Percentiles rank a stretch among this genome's conserved stretches.
Conservation (phyloP, 2,113 vertebrate species). For the Chaenocephalus aceratus region DNA sequence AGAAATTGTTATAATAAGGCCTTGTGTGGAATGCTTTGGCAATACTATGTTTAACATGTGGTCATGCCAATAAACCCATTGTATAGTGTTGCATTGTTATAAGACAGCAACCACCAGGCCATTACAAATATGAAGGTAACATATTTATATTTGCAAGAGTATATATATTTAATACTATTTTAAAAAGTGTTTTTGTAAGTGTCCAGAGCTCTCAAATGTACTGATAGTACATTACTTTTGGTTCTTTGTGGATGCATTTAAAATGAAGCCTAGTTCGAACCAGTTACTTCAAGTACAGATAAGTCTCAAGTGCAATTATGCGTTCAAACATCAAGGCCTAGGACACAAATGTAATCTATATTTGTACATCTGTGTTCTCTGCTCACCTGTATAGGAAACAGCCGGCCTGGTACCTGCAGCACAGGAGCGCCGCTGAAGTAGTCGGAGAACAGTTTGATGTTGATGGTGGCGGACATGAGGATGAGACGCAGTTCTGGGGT, state of each 20-base stretch:
- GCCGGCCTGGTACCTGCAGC: constrained; percentile 92
- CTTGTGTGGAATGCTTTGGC: too few species aligned
- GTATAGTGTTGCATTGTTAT: not conserved
- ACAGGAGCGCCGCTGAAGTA: constrained; percentile 89
- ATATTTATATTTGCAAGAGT: not conserved
- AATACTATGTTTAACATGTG: too few species aligned
- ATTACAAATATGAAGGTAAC: not conserved
- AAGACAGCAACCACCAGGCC: too few species aligned
- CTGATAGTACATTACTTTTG: not conserved
- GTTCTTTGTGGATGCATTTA: not conserved
- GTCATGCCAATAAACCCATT: too few species aligned
- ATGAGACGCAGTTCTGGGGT: constrained; percentile 88
- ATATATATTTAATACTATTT: too few species aligned
- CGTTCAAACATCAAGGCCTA: not conserved
- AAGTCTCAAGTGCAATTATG: too few species aligned
- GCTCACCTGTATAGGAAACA: constrained; percentile 91
- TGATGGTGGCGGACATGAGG: constrained; percentile 97
- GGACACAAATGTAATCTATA: not conserved
- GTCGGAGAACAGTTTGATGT: constrained; percentile 89
- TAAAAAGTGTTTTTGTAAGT: too few species aligned
- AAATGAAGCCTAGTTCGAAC: not conserved
- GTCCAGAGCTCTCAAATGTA: too few species aligned
- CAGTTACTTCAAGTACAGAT: not conserved
- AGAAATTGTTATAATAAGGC: not conserved
- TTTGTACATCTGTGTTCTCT: not conserved